Conservation (phyloP, 2,797 vertebrate species). For the Epinephelus awoara region DNA sequence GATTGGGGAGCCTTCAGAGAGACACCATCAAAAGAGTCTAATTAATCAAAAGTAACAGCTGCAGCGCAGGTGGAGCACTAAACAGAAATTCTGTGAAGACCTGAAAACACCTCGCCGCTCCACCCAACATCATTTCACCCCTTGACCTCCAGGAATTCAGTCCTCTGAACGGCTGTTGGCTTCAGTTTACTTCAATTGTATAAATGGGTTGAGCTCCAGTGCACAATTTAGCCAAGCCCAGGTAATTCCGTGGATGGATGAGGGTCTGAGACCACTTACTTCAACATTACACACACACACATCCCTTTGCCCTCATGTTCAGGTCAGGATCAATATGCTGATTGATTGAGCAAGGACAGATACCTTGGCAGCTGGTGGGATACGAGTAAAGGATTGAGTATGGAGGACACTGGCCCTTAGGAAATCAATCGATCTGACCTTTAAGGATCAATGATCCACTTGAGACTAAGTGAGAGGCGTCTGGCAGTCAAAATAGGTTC, state of each 20-base stretch:
- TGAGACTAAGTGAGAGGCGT: constrained; percentile 61
- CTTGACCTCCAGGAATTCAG: constrained; percentile 23
- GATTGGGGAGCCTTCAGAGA: constrained; percentile 44
- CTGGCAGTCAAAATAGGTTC: constrained; percentile 57
- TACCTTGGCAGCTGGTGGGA: constrained; percentile 51
- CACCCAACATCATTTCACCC: constrained; percentile 1
- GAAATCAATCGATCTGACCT: constrained; percentile 72
- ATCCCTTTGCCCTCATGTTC: constrained; percentile 39
- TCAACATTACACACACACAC: constrained; percentile 50
- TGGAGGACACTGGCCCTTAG: constrained; percentile 59
- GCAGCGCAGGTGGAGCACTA: constrained; percentile 33
- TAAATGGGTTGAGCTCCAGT: constrained; percentile 52
- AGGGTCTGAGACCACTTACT: constrained; percentile 15
- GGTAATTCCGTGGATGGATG: constrained; percentile 55
- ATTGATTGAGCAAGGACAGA: constrained; percentile 71
- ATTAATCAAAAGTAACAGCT: constrained; percentile 68
- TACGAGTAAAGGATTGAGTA: constrained; percentile 60
- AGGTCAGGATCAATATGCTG: constrained; percentile 72
- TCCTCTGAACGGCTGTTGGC: constrained; percentile 29
- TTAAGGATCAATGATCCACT: constrained; percentile 69
- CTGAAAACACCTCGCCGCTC: not conserved
- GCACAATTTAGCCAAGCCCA: constrained; percentile 39
- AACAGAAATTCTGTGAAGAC: constrained; percentile 24
- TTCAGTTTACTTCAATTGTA: constrained; percentile 42
- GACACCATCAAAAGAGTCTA: constrained; percentile 51